Percentiles rank a stretch among this genome's conserved stretches.
phyloP scores from a whole-genome alignment of 2,797 vertebrate genomes.

The Ficedula albicollis region DNA sequence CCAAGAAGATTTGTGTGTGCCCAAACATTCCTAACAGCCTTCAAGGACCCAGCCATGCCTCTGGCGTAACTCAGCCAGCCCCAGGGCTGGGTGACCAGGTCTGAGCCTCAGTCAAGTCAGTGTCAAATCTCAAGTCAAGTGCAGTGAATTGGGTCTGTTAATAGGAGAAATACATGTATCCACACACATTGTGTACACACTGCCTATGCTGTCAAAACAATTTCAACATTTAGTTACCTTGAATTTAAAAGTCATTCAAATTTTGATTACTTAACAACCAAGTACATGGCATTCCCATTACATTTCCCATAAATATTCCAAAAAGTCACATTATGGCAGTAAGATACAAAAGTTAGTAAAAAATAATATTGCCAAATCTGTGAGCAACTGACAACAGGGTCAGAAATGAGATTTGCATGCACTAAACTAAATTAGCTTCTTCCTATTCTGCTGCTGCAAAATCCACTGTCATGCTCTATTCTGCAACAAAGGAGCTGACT shows the following conservation, averaged over 20 bases:
- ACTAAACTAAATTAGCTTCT: neutral
- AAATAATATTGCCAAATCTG: neutral
- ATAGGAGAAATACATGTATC: neutral
- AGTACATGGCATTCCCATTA: neutral
- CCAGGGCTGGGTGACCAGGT: neutral
- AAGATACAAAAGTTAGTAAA: neutral
- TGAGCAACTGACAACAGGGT: neutral
- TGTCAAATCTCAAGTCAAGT: neutral
- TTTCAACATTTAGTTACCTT: neutral
- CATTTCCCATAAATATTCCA: neutral
- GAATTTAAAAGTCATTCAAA: neutral
- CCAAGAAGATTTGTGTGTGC: neutral
- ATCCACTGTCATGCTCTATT: neutral
- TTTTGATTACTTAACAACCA: neutral
- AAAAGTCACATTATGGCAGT: neutral
- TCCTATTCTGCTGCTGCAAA: neutral
- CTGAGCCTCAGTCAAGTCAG: neutral
- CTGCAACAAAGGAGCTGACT: neutral
- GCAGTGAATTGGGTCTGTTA: neutral
- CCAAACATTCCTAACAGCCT: neutral
- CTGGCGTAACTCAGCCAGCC: neutral
- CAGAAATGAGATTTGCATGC: neutral
- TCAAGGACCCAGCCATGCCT: neutral
- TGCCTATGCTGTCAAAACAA: neutral
- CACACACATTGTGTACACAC: neutral